phyloP scores from a whole-genome alignment of 2,797 vertebrate species.

The Peromyscus nudipes region DNA sequence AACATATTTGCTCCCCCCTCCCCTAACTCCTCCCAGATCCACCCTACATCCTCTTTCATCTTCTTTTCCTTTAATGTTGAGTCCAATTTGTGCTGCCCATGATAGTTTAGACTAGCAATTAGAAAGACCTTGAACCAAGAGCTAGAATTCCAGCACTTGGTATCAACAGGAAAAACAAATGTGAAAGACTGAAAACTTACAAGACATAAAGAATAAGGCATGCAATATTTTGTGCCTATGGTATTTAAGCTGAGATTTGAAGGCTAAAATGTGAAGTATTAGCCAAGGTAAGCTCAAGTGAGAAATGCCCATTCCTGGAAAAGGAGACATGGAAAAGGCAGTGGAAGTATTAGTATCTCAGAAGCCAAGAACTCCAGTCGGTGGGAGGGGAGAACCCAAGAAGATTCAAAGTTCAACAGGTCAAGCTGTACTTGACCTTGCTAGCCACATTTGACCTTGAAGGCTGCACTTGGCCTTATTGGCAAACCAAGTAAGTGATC shows the following conservation, averaged over 20 bases:
- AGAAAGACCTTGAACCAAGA: slow-evolving; percentile 23
- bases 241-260: not conserved
- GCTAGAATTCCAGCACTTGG: slow-evolving; percentile 16
- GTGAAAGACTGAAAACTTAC: not conserved
- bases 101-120: not conserved
- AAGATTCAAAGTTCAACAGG: fast-evolving
- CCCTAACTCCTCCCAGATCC: not conserved
- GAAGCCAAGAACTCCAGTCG: not conserved
- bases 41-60: not conserved
- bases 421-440: not conserved
- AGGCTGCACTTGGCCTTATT: not conserved
- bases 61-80: not conserved
- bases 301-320: not conserved
- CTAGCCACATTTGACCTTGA: too few relatives aligned
- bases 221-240: not conserved
- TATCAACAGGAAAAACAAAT: slow-evolving; percentile 17
- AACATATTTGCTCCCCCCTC: not conserved
- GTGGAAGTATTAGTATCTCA: fast-evolving
- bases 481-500: not conserved
- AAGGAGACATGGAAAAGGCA: not conserved
- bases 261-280: not conserved
- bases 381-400: not conserved
- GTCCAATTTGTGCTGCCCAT: not conserved
- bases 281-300: not conserved
- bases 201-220: not conserved